Evolutionary conservation across 1,140 invertebrate genomes (phyloP).

Genomic region (Aporrectodea caliginosa): DNA sequence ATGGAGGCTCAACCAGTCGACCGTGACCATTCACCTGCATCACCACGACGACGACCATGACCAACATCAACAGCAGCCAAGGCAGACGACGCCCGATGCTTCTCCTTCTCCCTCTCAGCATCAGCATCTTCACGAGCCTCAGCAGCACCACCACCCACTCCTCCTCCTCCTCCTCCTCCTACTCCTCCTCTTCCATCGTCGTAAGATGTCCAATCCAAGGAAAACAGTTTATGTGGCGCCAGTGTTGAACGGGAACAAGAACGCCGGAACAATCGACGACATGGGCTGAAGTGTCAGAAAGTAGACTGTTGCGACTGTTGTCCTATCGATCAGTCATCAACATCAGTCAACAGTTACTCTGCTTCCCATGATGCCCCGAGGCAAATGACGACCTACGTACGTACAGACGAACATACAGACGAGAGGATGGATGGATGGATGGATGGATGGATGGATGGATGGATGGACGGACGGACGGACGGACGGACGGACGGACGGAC

Average conservation of each 20-base stretch:
- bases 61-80: background rate
- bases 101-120: background rate
- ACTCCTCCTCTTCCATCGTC: background rate
- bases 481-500: too few species aligned
- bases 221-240: background rate
- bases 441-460: too few species aligned
- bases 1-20: constrained; percentile 77
- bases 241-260: background rate
- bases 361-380: too few species aligned
- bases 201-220: background rate
- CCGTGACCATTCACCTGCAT: constrained; percentile 62
- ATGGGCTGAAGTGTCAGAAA: too few species aligned
- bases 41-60: background rate
- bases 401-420: too few species aligned
- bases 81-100: background rate
- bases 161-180: background rate
- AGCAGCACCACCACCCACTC: background rate
- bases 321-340: background rate
- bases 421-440: too few species aligned
- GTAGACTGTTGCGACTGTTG: too few species aligned
- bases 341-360: background rate
- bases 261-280: background rate
- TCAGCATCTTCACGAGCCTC: too few species aligned
- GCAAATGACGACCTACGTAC: too few species aligned
- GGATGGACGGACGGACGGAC: too few species aligned